Evolutionary conservation across 1,140 invertebrate genomes (phyloP).

Genomic region (Bactericera cockerelli): DNA sequence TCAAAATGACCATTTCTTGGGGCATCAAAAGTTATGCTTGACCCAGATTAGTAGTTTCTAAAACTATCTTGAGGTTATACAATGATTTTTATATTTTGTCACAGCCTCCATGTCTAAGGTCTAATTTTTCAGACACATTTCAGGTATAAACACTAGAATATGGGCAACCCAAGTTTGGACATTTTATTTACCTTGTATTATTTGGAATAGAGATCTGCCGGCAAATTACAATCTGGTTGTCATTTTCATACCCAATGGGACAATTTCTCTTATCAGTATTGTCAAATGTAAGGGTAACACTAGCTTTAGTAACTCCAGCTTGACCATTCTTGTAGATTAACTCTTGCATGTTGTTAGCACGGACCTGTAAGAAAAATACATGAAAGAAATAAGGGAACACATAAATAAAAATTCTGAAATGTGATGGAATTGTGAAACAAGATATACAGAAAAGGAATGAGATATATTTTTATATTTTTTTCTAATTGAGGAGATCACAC

Average conservation of each 20-base stretch:
- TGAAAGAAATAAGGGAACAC: conserved; percentile 2
- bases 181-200: no score
- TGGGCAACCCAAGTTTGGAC: no score
- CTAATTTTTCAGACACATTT: no score
- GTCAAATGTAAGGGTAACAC: conserved; percentile 91
- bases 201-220: conserved; percentile 48
- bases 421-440: background rate
- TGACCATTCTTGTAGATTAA: conserved; percentile 96
- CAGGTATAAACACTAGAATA: no score
- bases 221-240: conserved; percentile 84
- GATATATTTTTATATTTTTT: background rate
- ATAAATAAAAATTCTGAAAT: background rate
- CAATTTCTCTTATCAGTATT: conserved; percentile 69
- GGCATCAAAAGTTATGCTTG: no score
- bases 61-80: no score
- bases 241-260: conserved; percentile 84
- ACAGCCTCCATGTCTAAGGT: no score
- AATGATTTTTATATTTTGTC: no score
- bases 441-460: background rate
- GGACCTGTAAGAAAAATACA: conserved; percentile 44
- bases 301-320: conserved; percentile 88
- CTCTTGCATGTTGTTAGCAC: conserved; percentile 79
- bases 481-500: no score
- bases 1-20: no score
- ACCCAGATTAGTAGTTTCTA: no score